phyloP scores from a whole-genome alignment of 2,113 vertebrate genomes.

The Indicator indicator region DNA sequence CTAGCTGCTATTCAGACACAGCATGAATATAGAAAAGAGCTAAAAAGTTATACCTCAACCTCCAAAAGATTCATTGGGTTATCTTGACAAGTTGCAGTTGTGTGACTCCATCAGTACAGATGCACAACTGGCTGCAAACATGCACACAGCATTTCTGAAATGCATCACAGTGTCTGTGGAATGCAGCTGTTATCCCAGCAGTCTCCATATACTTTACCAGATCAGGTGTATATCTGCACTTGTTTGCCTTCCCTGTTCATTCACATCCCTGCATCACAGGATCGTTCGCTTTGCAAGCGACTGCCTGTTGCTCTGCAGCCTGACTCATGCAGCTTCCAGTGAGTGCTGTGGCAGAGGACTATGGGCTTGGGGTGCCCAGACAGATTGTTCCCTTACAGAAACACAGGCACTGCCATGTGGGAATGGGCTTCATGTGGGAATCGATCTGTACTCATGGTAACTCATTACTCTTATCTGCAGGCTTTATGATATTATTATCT shows the following conservation, averaged over 20 bases:
- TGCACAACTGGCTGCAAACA: fast-evolving
- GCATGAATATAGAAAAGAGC: not conserved
- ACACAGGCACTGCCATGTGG: fast-evolving
- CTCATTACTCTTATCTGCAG: not conserved
- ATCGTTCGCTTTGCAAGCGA: fast-evolving
- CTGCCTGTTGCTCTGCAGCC: too few relatives aligned
- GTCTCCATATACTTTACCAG: not conserved
- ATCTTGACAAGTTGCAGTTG: not conserved
- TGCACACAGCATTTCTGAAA: not conserved
- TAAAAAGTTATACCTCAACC: not conserved
- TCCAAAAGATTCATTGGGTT: not conserved
- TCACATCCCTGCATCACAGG: constrained; percentile 6
- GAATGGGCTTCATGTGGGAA: not conserved
- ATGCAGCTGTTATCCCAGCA: not conserved
- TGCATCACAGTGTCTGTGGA: not conserved
- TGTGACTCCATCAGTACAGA: not conserved
- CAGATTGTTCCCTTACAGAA: not conserved
- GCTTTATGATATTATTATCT: not conserved
- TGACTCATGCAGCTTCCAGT: not conserved
- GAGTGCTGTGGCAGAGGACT: not conserved
- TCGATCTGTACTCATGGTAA: not conserved
- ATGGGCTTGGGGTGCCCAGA: not conserved
- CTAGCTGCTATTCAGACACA: not conserved
- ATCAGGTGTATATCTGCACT: constrained; percentile 28
- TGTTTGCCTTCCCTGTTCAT: not conserved